Percentiles rank a stretch among this genome's conserved stretches.
These are phyloP conservation scores for Poecilus cupreus DNA, from an alignment of 2,888 invertebrate genomes.

Conservation along the genomic window DNA sequence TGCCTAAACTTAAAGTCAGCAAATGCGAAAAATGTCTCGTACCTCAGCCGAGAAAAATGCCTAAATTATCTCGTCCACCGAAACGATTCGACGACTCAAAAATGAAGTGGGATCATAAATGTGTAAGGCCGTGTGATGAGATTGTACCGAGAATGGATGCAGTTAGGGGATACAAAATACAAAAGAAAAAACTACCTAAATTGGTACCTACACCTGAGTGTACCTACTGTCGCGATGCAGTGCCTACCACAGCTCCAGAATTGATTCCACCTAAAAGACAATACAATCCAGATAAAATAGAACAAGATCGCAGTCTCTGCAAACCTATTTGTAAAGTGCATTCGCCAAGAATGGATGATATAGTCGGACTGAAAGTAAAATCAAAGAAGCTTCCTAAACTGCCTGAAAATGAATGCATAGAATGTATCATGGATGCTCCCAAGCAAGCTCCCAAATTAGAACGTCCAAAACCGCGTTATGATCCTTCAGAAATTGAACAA, in stretches of 20 bases:
- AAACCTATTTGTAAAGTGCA: not conserved
- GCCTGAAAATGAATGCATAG: slow-evolving; percentile 44
- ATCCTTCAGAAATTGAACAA: not conserved
- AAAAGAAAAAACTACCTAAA: slow-evolving; percentile 49
- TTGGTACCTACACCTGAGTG: not conserved
- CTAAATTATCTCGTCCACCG: slow-evolving; percentile 57
- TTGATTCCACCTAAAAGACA: not conserved
- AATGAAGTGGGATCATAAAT: slow-evolving; percentile 27
- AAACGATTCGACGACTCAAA: slow-evolving; percentile 8
- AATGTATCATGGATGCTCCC: too few species aligned
- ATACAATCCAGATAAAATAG: slow-evolving; percentile 26
- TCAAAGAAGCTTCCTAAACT: slow-evolving; percentile 58
- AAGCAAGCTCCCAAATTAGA: too few species aligned
- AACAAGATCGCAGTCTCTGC: not conserved
- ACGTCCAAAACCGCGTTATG: too few species aligned
- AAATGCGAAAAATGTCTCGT: not conserved
- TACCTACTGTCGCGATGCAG: not conserved
- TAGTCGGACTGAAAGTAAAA: slow-evolving; percentile 26
- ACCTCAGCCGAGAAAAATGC: slow-evolving; percentile 42
- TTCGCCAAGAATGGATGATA: slow-evolving; percentile 57
- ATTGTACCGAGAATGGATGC: slow-evolving; percentile 52
- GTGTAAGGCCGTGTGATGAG: slow-evolving; percentile 13
- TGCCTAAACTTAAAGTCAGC: slow-evolving; percentile 53
- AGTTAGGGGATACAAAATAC: slow-evolving; percentile 39
- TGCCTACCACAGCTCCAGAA: slow-evolving; percentile 47